These are phyloP conservation scores for Vidua chalybeata DNA, from an alignment of 2,113 vertebrate genomes.

Conservation along the genomic window DNA sequence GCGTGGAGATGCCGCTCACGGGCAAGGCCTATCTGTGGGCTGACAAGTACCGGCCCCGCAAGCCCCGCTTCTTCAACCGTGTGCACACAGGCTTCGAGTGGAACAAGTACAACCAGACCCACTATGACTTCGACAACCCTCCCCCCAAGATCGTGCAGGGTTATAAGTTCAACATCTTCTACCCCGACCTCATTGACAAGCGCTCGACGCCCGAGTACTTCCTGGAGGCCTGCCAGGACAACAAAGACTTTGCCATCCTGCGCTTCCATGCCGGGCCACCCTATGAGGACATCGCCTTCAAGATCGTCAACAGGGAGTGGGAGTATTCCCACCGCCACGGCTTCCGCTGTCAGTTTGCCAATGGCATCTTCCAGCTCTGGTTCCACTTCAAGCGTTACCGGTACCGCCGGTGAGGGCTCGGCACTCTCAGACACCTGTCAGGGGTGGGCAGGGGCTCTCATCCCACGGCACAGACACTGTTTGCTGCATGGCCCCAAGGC, in stretches of 20 bases:
- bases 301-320: conserved; percentile 96
- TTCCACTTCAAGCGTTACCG: conserved; percentile 98
- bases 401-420: conserved; percentile 81
- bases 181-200: conserved; percentile 96
- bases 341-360: conserved; percentile 98
- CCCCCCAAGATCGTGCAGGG: conserved; percentile 97
- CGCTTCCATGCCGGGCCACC: conserved; percentile 94
- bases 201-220: conserved; percentile 96
- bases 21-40: conserved; percentile 98
- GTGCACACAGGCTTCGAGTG: conserved; percentile 98
- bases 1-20: conserved; percentile 91
- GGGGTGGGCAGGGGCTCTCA: accelerated
- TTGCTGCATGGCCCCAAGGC: accelerated
- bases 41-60: conserved; percentile 96
- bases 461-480: background rate
- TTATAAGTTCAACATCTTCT: conserved; percentile 99
- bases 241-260: conserved; percentile 94
- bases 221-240: conserved; percentile 91
- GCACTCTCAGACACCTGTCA: accelerated
- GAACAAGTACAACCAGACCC: conserved; percentile 99
- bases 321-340: conserved; percentile 96
- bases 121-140: conserved; percentile 97
- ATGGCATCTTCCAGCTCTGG: conserved; percentile 98
- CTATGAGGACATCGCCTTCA: conserved; percentile 96
- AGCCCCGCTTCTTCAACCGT: conserved; percentile 97